Evolutionary conservation across 1,140 invertebrate species (phyloP).

Genomic region (Bombus haemorrhoidalis): DNA sequence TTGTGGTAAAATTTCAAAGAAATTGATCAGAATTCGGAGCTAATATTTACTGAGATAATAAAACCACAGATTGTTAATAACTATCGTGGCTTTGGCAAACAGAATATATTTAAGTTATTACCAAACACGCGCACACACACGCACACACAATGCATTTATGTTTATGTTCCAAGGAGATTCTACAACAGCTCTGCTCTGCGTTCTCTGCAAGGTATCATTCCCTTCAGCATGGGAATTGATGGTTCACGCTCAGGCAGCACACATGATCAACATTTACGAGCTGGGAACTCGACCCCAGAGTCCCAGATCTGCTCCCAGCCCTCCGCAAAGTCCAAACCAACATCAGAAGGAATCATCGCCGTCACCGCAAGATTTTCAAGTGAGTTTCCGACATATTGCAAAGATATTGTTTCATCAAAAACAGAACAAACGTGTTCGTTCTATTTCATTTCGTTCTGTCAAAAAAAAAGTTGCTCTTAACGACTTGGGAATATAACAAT

Average conservation of each 20-base stretch:
- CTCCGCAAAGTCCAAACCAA: conserved; percentile 65
- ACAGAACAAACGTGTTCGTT: too few relatives aligned
- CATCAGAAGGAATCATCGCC: conserved; percentile 71
- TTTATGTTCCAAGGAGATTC: conserved; percentile 74
- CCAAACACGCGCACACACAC: not conserved
- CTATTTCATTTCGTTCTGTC: not conserved
- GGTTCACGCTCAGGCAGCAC: conserved; percentile 90
- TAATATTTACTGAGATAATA: not conserved
- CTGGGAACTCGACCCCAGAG: conserved; percentile 83
- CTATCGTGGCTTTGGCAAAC: not conserved
- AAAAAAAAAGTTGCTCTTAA: not conserved
- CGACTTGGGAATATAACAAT: too few relatives aligned
- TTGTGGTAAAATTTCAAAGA: not conserved
- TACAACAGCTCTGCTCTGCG: conserved; percentile 86
- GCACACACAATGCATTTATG: not conserved
- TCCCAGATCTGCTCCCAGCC: conserved; percentile 74
- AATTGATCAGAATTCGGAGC: not conserved
- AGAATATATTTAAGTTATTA: not conserved
- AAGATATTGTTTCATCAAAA: not conserved
- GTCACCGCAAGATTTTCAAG: conserved; percentile 74
- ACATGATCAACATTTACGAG: conserved; percentile 92
- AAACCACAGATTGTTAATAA: not conserved
- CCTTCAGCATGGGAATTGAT: conserved; percentile 90
- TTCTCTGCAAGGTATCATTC: conserved; percentile 91
- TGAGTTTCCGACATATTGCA: not conserved